Conservation (phyloP, 2,113 vertebrate genomes). For the Pygoscelis adeliae region DNA sequence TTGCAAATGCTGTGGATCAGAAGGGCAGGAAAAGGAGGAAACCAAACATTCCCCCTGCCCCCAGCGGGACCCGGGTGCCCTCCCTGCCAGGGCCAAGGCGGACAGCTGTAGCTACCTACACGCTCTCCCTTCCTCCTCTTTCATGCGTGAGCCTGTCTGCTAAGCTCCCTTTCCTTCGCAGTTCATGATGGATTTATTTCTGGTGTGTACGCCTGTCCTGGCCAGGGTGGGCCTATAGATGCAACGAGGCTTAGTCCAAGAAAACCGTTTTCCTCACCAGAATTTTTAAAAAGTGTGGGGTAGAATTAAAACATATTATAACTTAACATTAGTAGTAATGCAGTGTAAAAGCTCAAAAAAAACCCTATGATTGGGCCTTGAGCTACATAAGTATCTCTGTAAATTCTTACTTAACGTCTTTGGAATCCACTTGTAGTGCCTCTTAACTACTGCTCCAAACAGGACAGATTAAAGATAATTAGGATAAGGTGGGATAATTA, state of each 20-base stretch:
- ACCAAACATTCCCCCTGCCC: neutral
- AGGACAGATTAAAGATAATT: conserved; percentile 20
- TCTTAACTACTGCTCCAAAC: neutral
- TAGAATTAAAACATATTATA: neutral
- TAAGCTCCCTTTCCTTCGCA: neutral
- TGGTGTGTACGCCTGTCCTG: neutral
- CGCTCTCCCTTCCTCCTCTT: neutral
- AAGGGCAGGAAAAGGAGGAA: neutral
- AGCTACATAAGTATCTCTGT: neutral
- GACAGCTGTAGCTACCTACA: neutral
- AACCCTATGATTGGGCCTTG: neutral
- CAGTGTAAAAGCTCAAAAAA: neutral
- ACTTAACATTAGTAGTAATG: neutral
- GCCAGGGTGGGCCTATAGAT: neutral
- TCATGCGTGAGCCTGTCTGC: rapidly evolving
- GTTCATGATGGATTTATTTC: neutral
- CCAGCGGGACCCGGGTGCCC: rapidly evolving
- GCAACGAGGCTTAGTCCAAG: rapidly evolving
- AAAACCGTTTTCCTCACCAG: neutral
- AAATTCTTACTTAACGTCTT: neutral
- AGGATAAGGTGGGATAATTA: neutral
- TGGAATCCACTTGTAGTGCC: neutral
- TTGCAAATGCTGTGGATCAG: neutral
- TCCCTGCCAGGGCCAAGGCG: neutral
- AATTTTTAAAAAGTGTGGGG: neutral